Evolutionary conservation across 2,888 invertebrate genomes (phyloP).

Genomic region (Pseudococcus viburni): DNA sequence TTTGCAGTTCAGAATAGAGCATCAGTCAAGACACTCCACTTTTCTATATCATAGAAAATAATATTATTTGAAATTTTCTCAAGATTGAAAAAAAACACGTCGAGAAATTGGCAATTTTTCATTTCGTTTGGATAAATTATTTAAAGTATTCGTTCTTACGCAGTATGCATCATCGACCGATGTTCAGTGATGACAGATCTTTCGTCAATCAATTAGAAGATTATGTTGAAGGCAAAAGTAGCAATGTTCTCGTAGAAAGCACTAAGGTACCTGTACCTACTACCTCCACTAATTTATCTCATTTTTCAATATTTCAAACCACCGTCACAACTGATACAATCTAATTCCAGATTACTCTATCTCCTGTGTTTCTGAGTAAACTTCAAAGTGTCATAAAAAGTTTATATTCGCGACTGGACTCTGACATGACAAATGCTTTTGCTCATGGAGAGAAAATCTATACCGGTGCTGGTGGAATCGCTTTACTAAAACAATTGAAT

Average conservation of each 20-base stretch:
- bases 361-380: not conserved
- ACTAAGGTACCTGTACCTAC: slow-evolving; percentile 54
- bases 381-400: slow-evolving; percentile 9
- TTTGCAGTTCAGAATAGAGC: too few species aligned
- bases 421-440: slow-evolving; percentile 39
- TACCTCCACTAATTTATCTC: not conserved
- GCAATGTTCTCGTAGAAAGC: slow-evolving; percentile 18
- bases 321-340: not conserved
- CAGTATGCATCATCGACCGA: not conserved
- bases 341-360: not conserved
- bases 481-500: slow-evolving; percentile 76
- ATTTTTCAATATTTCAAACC: not conserved
- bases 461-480: slow-evolving; percentile 83
- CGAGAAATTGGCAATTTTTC: not conserved
- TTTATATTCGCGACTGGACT: slow-evolving; percentile 6
- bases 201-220: slow-evolving; percentile 49
- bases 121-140: not conserved
- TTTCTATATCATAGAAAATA: too few species aligned
- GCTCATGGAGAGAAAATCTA: slow-evolving; percentile 74
- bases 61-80: too few species aligned
- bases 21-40: too few species aligned
- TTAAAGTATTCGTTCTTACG: not conserved
- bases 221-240: slow-evolving; percentile 36
- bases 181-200: slow-evolving; percentile 32
- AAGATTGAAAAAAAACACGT: too few species aligned